Evolutionary conservation across 2,888 invertebrate genomes (phyloP), one percentile per base, ranked within the genome.

Genomic region (Cepaea hortensis): DNA sequence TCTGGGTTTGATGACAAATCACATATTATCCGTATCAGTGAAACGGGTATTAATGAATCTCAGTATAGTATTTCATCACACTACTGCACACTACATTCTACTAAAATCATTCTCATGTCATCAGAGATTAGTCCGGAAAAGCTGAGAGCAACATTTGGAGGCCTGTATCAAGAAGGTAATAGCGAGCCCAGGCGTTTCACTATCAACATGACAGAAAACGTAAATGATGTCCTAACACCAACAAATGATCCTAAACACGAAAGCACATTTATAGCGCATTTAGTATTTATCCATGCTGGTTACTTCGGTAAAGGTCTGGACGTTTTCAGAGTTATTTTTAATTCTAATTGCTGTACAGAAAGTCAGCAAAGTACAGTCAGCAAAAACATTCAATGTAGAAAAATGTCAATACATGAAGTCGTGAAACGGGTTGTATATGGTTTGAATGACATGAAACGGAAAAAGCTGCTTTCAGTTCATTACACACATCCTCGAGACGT

Each of bases 121-220:
- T 35, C 61, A 55, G 88, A 90, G 20, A 82, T 84, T 18, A 83
- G 81, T 4, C 81, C 79, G 35, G 70, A 77, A 15, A 77, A 35
- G 15, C 88, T 90, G 55, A 82, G 70, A 77, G 77, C 82, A 23
- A 76, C n/a, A 48, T 90, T 87, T 86, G 90, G 90, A 72, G 55
- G 50, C 3, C 15, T 13, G 2, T 88, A 88, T 46, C 75, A 77
- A 11, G 89, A 90, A 73, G 88, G 87, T 20, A 82, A 77, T 7
- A 88, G 88, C 55, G 81, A 83, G 20, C 90, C 90, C 18, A 86
- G 90, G 20, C 85, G 81, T 65, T 90, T 90, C 46, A 23, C 85
- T 3, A 88, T 90, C 23, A 84, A 90, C 75, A 76, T 90, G 23
- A 86, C 89, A 48, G 86, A 88, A 46, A 83, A 85, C 46, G 65